Base-by-base conservation (phyloP, 2,113 vertebrate species). In the Numida meleagris region DNA sequence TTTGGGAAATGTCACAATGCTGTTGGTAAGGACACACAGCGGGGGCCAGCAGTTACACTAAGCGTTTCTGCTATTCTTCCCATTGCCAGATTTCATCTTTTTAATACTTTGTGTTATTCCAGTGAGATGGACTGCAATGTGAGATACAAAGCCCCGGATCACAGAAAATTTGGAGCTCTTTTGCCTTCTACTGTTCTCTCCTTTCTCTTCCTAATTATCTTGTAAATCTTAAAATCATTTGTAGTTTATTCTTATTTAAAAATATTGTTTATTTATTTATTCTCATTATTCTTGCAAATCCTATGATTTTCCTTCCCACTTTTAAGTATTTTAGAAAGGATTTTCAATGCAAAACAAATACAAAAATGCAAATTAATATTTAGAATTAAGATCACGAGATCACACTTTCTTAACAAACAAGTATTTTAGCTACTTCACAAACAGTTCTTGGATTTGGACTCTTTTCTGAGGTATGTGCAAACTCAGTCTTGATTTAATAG, bases 291-390 rank as follows among this genome's bases (percentile, higher is more conserved):
- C 27, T 76, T 86, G 42, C 24, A 53, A 45, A 62, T 71, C 20
- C 83, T 63, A 29, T 59, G 21, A 61, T 59, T 68, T 84, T 66
- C 33, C 14, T 70, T 90, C 10, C 27, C 13, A 4, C 31, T 88
- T 92, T 62, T 31, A 87, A 86, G 33, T 94, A 79, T 83, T 96
- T 92, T 92, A 88, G 71, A 94, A 88, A 75, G 38, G 9, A 77
- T 89, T 70, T 94, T 79, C 40, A 74, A 38, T 82, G 59, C 36
- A 68, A 83, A 66, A 53, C 2, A 3, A 58, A 12, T 34, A 79
- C n/a, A 33, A 5, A 86, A 89, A 91, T 87, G 45, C 40, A 86
- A 76, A 86, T 92, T 51, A 27, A 51, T 51, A 51, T 84, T 88
- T 77, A 77, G 23, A 88, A 51, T 74, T 81, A 88, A 86, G 34